Evolutionary conservation across 2,113 vertebrate genomes (phyloP).

Genomic region (Sakesphorus luctuosus): DNA sequence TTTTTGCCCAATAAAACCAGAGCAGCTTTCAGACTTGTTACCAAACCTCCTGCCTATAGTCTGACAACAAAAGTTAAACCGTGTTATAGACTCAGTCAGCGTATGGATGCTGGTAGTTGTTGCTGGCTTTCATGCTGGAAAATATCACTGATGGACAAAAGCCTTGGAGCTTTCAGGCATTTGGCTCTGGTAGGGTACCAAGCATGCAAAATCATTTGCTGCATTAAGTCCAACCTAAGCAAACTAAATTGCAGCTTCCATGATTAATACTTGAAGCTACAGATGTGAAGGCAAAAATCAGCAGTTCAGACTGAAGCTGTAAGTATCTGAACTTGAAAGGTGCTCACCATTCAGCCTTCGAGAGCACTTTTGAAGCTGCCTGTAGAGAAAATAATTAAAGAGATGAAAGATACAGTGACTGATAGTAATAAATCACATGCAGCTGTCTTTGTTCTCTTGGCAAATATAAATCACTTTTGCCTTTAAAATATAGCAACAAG

Average conservation of each 20-base stretch:
- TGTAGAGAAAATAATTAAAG: conserved; percentile 68
- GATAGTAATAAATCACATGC: conserved; percentile 59
- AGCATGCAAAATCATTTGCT: neutral
- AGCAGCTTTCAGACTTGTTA: neutral
- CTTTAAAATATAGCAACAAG: conserved; percentile 62
- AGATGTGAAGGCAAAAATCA: conserved; percentile 8
- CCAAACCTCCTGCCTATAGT: neutral
- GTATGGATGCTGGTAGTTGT: neutral
- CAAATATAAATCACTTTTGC: conserved; percentile 59
- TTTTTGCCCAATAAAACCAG: neutral
- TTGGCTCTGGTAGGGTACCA: neutral
- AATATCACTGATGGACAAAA: conserved; percentile 14
- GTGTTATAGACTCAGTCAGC: neutral
- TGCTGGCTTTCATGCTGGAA: conserved; percentile 30
- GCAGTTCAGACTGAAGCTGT: neutral
- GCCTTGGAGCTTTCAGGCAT: neutral
- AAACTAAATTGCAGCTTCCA: conserved; percentile 4
- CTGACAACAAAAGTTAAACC: neutral
- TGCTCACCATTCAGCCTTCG: neutral
- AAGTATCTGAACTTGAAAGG: conserved; percentile 23
- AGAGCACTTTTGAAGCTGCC: conserved; percentile 55
- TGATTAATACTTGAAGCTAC: conserved; percentile 4
- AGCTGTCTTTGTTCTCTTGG: conserved; percentile 57
- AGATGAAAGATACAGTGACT: conserved; percentile 65
- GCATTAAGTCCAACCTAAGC: neutral